These are phyloP conservation scores for Scaptomyza parva DNA, from an alignment of 2,888 invertebrate species.

Conservation along the genomic window DNA sequence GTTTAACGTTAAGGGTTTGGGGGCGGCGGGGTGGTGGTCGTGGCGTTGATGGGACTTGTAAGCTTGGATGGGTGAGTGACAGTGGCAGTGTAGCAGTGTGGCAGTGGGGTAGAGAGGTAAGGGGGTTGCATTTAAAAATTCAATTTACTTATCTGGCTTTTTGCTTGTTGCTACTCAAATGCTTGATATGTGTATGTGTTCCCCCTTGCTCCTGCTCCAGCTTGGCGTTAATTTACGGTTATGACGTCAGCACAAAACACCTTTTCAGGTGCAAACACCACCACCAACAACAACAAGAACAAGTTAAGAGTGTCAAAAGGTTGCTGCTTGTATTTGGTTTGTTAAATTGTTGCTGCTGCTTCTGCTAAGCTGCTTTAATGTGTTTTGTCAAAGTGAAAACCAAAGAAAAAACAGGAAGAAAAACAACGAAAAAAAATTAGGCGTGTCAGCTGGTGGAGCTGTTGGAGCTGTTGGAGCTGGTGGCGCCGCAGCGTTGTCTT, in stretches of 20 bases:
- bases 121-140: slow-evolving; percentile 54
- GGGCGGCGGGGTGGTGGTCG: no score
- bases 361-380: slow-evolving; percentile 53
- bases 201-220: not conserved
- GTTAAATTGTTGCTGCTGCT: slow-evolving; percentile 56
- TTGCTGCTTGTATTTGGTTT: slow-evolving; percentile 28
- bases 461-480: no score
- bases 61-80: no score
- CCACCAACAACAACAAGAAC: slow-evolving; percentile 5
- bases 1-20: slow-evolving; percentile 2
- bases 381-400: slow-evolving; percentile 63
- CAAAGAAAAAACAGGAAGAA: slow-evolving; percentile 23
- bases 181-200: slow-evolving; percentile 2
- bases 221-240: slow-evolving; percentile 69
- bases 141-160: slow-evolving; percentile 55
- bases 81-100: not conserved
- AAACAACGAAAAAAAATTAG: slow-evolving; percentile 31
- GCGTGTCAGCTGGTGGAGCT: no score
- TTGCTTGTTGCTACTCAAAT: slow-evolving; percentile 5
- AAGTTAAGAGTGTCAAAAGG: slow-evolving; percentile 44
- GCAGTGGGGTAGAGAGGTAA: not conserved
- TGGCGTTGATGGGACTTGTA: not conserved
- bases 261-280: slow-evolving; percentile 22
- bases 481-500: slow-evolving; percentile 48
- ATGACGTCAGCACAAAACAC: slow-evolving; percentile 64